phyloP scores from a whole-genome alignment of 2,113 vertebrate genomes.

The Thalassoma bifasciatum region DNA sequence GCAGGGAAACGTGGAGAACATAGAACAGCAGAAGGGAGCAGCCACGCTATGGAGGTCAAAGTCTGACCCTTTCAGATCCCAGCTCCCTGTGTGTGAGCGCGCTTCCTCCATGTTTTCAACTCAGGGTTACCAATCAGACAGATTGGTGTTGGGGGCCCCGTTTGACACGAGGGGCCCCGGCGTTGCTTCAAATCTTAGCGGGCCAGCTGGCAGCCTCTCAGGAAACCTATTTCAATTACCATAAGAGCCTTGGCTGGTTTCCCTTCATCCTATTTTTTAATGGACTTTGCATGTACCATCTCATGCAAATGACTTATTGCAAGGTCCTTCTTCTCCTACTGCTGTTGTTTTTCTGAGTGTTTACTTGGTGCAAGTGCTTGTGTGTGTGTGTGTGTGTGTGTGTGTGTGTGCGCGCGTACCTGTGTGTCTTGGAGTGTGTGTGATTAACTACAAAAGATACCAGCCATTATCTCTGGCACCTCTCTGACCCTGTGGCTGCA shows the following conservation, averaged over 20 bases:
- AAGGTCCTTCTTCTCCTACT: slow-evolving; percentile 53
- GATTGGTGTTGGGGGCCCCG: slow-evolving; percentile 65
- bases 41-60: slow-evolving; percentile 45
- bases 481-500: slow-evolving; percentile 37
- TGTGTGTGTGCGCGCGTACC: too few species aligned
- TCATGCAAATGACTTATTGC: slow-evolving; percentile 60
- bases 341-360: slow-evolving; percentile 25
- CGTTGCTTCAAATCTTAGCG: slow-evolving; percentile 53
- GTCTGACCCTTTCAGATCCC: slow-evolving; percentile 45
- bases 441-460: slow-evolving; percentile 41
- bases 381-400: too few species aligned
- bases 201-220: slow-evolving; percentile 66
- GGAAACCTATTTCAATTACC: slow-evolving; percentile 74
- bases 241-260: slow-evolving; percentile 68
- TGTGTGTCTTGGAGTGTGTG: slow-evolving; percentile 8
- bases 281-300: slow-evolving; percentile 50
- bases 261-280: slow-evolving; percentile 65
- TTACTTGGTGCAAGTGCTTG: slow-evolving; percentile 7
- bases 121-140: slow-evolving; percentile 69
- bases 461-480: slow-evolving; percentile 28
- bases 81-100: slow-evolving; percentile 18
- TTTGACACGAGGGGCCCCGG: slow-evolving; percentile 58
- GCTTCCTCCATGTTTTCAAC: slow-evolving; percentile 50
- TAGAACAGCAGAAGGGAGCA: slow-evolving; percentile 9
- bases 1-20: slow-evolving; percentile 5